These are phyloP conservation scores for Drosophila subpulchrella DNA, from an alignment of 1,140 invertebrate genomes.

Conservation along the genomic window DNA sequence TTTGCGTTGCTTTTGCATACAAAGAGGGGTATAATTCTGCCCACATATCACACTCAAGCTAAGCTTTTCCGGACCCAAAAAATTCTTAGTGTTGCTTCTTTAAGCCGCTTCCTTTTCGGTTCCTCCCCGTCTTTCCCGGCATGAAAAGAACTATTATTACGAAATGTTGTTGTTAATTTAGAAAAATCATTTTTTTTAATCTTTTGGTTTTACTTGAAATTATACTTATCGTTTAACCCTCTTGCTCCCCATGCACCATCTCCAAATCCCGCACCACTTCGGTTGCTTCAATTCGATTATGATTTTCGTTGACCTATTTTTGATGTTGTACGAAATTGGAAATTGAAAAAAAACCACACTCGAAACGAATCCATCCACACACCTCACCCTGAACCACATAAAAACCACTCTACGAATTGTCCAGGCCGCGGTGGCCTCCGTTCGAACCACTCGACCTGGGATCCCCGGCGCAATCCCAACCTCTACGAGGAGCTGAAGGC, in stretches of 20 bases:
- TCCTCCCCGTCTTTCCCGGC: neutral
- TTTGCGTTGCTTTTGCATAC: slow-evolving; percentile 73
- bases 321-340: slow-evolving; percentile 81
- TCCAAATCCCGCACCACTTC: slow-evolving; percentile 46
- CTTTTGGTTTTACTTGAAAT: slow-evolving; percentile 13
- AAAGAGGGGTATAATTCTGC: slow-evolving; percentile 12
- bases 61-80: slow-evolving; percentile 61
- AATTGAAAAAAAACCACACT: slow-evolving; percentile 60
- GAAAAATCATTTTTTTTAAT: slow-evolving; percentile 24
- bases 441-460: slow-evolving; percentile 92
- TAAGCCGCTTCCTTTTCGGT: slow-evolving; percentile 56
- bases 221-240: slow-evolving; percentile 44
- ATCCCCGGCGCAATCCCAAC: slow-evolving; percentile 91
- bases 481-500: slow-evolving; percentile 91
- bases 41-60: slow-evolving; percentile 44
- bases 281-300: slow-evolving; percentile 59
- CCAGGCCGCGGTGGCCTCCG: slow-evolving; percentile 84
- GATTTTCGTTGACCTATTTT: slow-evolving; percentile 64
- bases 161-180: slow-evolving; percentile 78
- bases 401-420: slow-evolving; percentile 25
- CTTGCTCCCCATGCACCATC: slow-evolving; percentile 38
- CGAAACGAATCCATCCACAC: slow-evolving; percentile 46
- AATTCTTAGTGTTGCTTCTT: slow-evolving; percentile 74
- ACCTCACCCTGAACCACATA: slow-evolving; percentile 34
- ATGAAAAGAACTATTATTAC: slow-evolving; percentile 39